Evolutionary conservation across 2,113 vertebrate genomes (phyloP).

Genomic region (Heteronetta atricapilla): DNA sequence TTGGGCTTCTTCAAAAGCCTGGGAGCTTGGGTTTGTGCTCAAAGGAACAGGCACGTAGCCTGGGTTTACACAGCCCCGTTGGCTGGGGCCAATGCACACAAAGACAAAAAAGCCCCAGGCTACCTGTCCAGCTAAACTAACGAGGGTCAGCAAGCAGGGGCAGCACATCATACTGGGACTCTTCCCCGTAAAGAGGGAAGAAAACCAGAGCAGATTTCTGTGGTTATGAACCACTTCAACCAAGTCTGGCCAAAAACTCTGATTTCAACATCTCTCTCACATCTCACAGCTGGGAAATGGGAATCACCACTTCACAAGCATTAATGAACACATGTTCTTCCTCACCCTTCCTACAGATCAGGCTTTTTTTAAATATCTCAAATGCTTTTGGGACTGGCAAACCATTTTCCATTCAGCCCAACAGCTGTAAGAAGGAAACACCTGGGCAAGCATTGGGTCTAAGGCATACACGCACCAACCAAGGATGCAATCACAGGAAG

Average conservation of each 20-base stretch:
- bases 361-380: neutral
- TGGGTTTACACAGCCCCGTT: neutral
- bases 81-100: no score
- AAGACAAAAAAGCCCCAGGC: neutral
- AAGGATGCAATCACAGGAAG: neutral
- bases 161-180: neutral
- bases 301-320: neutral
- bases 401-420: neutral
- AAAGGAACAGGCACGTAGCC: neutral
- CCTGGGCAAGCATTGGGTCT: neutral
- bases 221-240: neutral
- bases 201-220: neutral
- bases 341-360: neutral
- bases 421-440: neutral
- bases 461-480: neutral
- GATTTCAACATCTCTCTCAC: neutral
- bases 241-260: neutral
- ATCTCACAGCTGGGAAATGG: neutral
- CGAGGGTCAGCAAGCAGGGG: neutral
- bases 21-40: neutral
- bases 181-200: neutral
- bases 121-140: no score
- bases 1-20: neutral
- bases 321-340: neutral
- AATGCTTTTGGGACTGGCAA: neutral